Evolutionary conservation across 1,140 invertebrate genomes (phyloP).

Genomic region (Sinonovacula constricta): DNA sequence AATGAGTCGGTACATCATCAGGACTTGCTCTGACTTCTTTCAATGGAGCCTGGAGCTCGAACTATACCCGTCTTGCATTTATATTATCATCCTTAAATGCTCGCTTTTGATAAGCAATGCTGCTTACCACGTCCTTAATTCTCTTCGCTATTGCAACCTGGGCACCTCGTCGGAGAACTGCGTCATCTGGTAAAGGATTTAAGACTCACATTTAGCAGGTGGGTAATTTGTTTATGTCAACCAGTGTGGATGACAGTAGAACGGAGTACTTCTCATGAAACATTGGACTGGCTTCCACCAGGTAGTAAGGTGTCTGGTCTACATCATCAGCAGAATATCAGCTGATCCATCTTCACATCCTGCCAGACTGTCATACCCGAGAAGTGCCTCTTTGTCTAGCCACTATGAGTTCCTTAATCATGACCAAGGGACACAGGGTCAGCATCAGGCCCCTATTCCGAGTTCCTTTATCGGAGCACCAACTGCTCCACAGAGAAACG

Average conservation of each 20-base stretch:
- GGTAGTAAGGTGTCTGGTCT: not conserved
- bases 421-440: no score
- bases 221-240: not conserved
- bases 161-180: constrained; percentile 24
- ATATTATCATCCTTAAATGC: no score
- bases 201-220: constrained; percentile 13
- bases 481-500: no score
- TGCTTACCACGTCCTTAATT: constrained; percentile 5
- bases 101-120: not conserved
- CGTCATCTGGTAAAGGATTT: no score
- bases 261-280: constrained; percentile 1
- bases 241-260: constrained; percentile 10
- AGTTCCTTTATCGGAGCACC: no score
- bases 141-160: constrained; percentile 2
- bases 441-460: no score
- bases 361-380: constrained; percentile 13
- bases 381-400: no score
- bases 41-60: not conserved
- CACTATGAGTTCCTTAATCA: no score
- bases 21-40: not conserved
- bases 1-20: not conserved
- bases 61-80: not conserved
- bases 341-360: not conserved
- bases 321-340: constrained; percentile 12
- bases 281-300: constrained; percentile 10